Evolutionary conservation across 1,140 invertebrate species (phyloP), one percentile per base, ranked within the genome.

Genomic region (Heterodera schachtii): DNA sequence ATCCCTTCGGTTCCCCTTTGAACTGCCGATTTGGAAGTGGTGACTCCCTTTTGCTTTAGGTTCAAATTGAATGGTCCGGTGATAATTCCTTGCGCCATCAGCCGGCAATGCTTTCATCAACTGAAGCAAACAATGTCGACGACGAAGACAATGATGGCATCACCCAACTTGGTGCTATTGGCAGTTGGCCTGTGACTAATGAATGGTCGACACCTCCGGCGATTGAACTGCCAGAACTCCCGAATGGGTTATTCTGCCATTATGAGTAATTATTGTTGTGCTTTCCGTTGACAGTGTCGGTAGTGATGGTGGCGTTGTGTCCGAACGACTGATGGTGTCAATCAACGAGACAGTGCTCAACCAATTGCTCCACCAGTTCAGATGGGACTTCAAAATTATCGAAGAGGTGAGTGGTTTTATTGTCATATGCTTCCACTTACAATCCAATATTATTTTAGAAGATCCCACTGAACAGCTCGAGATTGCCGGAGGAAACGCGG

Each of bases 371-470:
- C 82, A 87, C 49, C 67, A 81, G 16, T 87, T 86, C 31, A 80
- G 84, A 64, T 88, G 86, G 84, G 75, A 86, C 19, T 85, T 84
- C 46, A 75, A 87, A 46, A 88, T 87, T 86, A 80, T 88, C 52
- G 87, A 90, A 52, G 86, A 89, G 43, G 84, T 80, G 11, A 87
- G n/a, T 67, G 31, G 82, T 49, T 84, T n/a, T n/a, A n/a, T n/a
- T n/a, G n/a, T n/a, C n/a, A n/a, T n/a, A 41, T 71, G 79, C 52
- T 87, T 82, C 46, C 83, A 76, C 78, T 76, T 85, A 83, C 6
- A 69, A 44, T 69, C 41, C 46, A 66, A 80, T 43, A 81, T 79
- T 84, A 79, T 52, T 86, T 73, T 87, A 88, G 73, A 74, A 86
- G 41, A 89, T 89, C 81, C 89, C 88, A 19, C 84, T 89, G 16